Percentiles rank a stretch among this genome's conserved stretches.
phyloP scores from a whole-genome alignment of 2,113 vertebrate species.

The Semicossyphus pulcher region DNA sequence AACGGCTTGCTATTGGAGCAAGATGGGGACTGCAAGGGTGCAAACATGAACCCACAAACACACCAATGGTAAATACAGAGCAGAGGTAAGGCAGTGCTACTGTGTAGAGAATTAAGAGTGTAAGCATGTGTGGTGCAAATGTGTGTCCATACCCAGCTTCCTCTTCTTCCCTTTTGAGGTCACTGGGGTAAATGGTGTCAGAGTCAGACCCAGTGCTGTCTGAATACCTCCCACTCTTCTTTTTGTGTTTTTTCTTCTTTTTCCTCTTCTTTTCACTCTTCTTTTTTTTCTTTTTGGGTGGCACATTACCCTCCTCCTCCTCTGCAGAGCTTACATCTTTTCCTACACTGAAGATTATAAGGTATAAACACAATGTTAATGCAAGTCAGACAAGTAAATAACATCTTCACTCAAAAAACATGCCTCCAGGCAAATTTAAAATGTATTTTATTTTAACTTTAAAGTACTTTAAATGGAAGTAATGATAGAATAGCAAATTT shows the following conservation, averaged over 20 bases:
- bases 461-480: background rate
- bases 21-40: conserved; percentile 55
- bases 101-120: background rate
- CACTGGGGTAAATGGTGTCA: conserved; percentile 79
- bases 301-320: conserved; percentile 53
- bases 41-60: conserved; percentile 24
- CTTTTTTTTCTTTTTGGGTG: conserved; percentile 82
- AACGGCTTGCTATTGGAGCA: conserved; percentile 48
- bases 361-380: background rate
- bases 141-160: conserved; percentile 39
- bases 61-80: background rate
- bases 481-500: too few species aligned
- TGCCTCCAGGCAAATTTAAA: background rate
- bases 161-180: conserved; percentile 76
- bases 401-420: background rate
- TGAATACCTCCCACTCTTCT: conserved; percentile 58
- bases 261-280: conserved; percentile 87
- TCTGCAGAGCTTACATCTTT: conserved; percentile 70
- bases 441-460: background rate
- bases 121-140: background rate
- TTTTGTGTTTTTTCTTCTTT: conserved; percentile 86
- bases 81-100: background rate
- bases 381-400: background rate
- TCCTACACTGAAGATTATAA: conserved; percentile 44
- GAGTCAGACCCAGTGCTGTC: conserved; percentile 78